These are phyloP conservation scores for Cosmorhoe ocellata DNA, from an alignment of 2,888 invertebrate genomes.

Conservation along the genomic window DNA sequence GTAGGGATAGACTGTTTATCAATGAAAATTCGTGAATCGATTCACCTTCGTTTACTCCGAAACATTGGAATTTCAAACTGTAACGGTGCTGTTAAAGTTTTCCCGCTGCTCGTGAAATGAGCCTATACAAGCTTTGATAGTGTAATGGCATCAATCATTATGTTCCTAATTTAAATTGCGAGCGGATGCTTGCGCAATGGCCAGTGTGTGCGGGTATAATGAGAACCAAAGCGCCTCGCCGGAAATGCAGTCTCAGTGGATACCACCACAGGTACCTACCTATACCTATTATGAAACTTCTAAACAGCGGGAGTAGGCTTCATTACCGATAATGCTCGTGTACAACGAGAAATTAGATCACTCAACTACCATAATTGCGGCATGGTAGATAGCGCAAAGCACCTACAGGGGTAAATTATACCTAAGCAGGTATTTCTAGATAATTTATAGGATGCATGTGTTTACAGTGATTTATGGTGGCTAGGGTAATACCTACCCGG, in stretches of 20 bases:
- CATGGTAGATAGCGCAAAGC: constrained; percentile 41
- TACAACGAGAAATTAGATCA: constrained; percentile 45
- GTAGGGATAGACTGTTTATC: too few species aligned
- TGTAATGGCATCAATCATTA: constrained; percentile 39
- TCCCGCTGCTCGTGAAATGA: constrained; percentile 29
- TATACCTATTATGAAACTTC: constrained; percentile 48
- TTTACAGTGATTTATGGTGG: constrained; percentile 24
- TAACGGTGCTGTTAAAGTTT: constrained; percentile 30
- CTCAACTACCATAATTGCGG: constrained; percentile 40
- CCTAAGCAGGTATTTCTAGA: constrained; percentile 32
- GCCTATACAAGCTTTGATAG: constrained; percentile 30
- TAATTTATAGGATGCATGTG: constrained; percentile 37
- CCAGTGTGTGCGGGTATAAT: constrained; percentile 47
- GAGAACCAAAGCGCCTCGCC: constrained; percentile 59
- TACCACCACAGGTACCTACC: constrained; percentile 44
- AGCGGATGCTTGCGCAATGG: constrained; percentile 68
- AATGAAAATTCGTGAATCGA: too few species aligned
- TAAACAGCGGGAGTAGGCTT: constrained; percentile 51
- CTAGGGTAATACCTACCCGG: constrained; percentile 8
- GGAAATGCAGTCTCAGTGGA: constrained; percentile 56
- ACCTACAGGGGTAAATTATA: constrained; percentile 25
- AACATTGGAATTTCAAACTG: constrained; percentile 19
- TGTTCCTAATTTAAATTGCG: constrained; percentile 49
- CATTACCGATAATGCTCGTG: constrained; percentile 50
- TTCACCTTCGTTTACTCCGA: too few species aligned